Percentiles rank a stretch among this genome's conserved stretches.
These are phyloP conservation scores for Smittia sp. DNA, from an alignment of 2,888 invertebrate species.

Conservation along the genomic window DNA sequence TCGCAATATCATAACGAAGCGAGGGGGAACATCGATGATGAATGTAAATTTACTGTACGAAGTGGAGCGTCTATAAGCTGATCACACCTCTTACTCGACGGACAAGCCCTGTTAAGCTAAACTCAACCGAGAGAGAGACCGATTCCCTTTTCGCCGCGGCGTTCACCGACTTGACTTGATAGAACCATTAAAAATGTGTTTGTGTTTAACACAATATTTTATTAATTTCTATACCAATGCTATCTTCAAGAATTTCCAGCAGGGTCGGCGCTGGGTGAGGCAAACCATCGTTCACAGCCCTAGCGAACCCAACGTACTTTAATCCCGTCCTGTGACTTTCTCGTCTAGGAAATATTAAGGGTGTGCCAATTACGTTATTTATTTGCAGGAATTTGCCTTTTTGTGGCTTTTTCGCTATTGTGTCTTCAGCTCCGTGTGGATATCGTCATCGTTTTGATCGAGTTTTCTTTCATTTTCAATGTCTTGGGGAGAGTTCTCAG, in stretches of 20 bases:
- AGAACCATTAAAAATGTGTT: constrained; percentile 25
- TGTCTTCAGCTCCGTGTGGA: background rate
- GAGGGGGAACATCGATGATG: background rate
- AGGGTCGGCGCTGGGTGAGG: background rate
- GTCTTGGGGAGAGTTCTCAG: too few species aligned
- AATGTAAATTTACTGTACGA: background rate
- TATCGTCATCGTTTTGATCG: too few species aligned
- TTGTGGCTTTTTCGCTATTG: constrained; percentile 11
- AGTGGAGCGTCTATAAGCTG: background rate
- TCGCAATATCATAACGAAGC: constrained; percentile 11
- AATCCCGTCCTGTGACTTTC: background rate
- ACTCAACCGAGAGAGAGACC: background rate
- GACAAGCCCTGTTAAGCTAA: constrained; percentile 8
- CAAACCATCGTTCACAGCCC: background rate
- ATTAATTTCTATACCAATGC: constrained; percentile 17
- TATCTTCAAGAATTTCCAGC: constrained; percentile 22
- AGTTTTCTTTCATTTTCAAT: too few species aligned
- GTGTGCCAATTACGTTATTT: constrained; percentile 35
- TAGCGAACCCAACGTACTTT: background rate
- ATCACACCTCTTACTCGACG: background rate
- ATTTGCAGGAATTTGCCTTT: constrained; percentile 32
- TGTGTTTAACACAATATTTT: constrained; percentile 27
- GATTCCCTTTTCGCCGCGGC: constrained; percentile 3
- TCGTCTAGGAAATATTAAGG: constrained; percentile 30
- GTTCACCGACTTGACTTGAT: constrained; percentile 24